Evolutionary conservation across 2,797 vertebrate genomes (phyloP).

Genomic region (Numenius phaeopus): DNA sequence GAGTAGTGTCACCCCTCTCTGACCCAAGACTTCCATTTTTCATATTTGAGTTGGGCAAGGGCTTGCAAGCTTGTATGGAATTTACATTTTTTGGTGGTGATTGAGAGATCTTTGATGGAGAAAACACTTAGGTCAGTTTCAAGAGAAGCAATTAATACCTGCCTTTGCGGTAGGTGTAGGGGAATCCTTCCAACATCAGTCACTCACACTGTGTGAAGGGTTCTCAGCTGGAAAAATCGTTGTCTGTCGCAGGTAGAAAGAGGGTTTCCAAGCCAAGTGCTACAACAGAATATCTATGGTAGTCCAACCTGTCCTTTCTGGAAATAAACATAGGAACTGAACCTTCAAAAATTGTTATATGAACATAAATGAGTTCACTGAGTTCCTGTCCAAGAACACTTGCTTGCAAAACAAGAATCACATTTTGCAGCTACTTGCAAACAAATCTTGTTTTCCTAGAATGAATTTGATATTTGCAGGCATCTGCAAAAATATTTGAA

Average conservation of each 20-base stretch:
- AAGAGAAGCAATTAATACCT: background rate
- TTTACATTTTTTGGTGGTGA: background rate
- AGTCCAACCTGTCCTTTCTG: background rate
- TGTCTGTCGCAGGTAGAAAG: rapidly evolving
- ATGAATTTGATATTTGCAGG: background rate
- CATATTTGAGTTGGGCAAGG: background rate
- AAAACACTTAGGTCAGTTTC: background rate
- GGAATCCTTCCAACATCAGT: background rate
- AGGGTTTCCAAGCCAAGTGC: background rate
- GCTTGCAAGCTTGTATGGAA: background rate
- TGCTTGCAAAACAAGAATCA: background rate
- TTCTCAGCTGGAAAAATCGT: background rate
- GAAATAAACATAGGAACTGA: background rate
- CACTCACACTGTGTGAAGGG: background rate
- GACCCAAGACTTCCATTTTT: background rate
- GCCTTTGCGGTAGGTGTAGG: background rate
- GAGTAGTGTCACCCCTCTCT: background rate
- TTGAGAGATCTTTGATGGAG: background rate
- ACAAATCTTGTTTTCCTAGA: background rate
- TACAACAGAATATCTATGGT: background rate
- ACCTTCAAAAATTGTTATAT: background rate
- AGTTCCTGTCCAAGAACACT: background rate
- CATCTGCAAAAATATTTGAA: background rate
- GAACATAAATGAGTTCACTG: background rate
- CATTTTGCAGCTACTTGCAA: background rate